phyloP scores from a whole-genome alignment of 2,797 vertebrate species.

The Sebastiscus albofasciatus region DNA sequence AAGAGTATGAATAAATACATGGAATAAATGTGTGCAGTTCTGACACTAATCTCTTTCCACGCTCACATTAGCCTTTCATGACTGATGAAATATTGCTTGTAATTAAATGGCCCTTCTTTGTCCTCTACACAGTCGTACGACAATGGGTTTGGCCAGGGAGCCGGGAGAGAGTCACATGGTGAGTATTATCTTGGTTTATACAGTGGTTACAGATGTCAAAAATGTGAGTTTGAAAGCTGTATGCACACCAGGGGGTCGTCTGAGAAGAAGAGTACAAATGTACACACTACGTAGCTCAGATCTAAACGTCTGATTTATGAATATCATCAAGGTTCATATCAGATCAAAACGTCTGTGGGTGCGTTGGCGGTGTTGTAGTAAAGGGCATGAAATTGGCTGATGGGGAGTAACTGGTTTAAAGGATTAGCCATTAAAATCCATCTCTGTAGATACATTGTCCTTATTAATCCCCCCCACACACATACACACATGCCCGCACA shows the following conservation, averaged over 20 bases:
- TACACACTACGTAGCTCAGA: neutral
- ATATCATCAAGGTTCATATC: neutral
- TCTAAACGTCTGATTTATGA: neutral
- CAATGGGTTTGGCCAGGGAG: constrained; percentile 95
- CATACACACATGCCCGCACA: neutral
- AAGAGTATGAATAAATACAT: neutral
- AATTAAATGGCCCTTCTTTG: constrained; percentile 25
- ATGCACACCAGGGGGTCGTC: neutral
- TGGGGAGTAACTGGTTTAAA: constrained; percentile 67
- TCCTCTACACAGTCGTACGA: constrained; percentile 90
- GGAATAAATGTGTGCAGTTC: neutral
- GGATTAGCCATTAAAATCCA: constrained; percentile 67
- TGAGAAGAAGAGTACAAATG: neutral
- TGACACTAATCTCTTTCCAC: neutral
- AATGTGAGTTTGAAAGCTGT: neutral
- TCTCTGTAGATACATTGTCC: constrained; percentile 56
- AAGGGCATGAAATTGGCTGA: constrained; percentile 46
- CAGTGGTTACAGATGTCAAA: neutral
- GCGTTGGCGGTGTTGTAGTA: neutral
- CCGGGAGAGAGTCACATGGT: constrained; percentile 97
- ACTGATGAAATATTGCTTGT: neutral
- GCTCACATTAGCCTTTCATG: neutral
- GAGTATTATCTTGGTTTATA: constrained; percentile 70
- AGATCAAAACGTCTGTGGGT: constrained; percentile 13
- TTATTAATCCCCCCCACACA: constrained; percentile 43